Evolutionary conservation across 2,888 invertebrate species (phyloP).

Genomic region (Aromia moschata): DNA sequence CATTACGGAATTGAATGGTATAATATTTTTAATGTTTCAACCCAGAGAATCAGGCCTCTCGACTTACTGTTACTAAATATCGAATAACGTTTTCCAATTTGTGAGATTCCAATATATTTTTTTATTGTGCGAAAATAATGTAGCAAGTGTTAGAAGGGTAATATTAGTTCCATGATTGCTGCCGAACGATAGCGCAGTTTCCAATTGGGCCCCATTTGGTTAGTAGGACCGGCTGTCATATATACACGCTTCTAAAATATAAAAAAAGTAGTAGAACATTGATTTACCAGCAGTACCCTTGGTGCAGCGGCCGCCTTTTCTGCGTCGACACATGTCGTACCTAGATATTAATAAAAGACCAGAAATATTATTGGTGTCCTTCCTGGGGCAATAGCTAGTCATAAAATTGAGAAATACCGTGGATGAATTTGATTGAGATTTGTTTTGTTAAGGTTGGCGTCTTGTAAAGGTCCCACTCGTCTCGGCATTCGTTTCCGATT

Average conservation of each 20-base stretch:
- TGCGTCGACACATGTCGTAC: conserved; percentile 97
- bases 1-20: too few relatives aligned
- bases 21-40: too few relatives aligned
- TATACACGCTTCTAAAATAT: conserved; percentile 36
- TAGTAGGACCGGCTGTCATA: conserved; percentile 39
- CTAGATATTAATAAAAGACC: conserved; percentile 66
- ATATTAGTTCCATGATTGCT: conserved; percentile 32
- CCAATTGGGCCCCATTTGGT: conserved; percentile 27
- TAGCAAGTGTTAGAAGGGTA: conserved; percentile 26
- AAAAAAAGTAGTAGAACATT: conserved; percentile 28
- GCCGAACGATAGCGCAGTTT: conserved; percentile 25
- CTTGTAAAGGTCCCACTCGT: neutral
- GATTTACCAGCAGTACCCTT: conserved; percentile 96
- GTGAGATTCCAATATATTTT: too few relatives aligned
- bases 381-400: neutral
- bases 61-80: too few relatives aligned
- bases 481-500: neutral
- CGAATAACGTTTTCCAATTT: too few relatives aligned
- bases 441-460: too few relatives aligned
- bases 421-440: neutral
- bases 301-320: conserved; percentile 96
- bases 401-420: neutral
- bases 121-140: conserved; percentile 35
- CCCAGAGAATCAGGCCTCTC: too few relatives aligned
- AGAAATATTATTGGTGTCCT: conserved; percentile 4